A percentile compares a stretch with the other conserved stretches of the same genome.
Conservation (phyloP, 2,888 invertebrate species). For the Lysandra coridon region DNA sequence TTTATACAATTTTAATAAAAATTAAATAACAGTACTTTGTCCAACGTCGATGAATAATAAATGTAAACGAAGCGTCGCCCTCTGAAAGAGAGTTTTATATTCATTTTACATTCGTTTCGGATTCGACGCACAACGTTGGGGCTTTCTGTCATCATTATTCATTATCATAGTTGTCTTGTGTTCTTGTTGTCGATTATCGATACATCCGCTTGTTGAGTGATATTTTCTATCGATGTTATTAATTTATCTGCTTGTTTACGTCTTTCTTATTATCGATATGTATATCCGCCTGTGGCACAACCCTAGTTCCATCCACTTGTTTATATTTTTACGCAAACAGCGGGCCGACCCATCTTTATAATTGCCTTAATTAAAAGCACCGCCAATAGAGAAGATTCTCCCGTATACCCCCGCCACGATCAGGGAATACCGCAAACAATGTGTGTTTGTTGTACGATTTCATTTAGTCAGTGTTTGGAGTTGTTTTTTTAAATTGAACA, state of each 20-base stretch:
- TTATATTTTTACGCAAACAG: constrained; percentile 79
- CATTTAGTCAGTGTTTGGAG: background rate
- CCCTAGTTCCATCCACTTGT: constrained; percentile 57
- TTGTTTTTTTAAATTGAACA: background rate
- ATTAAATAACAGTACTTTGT: constrained; percentile 6
- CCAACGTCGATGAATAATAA: constrained; percentile 14
- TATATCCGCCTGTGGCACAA: constrained; percentile 37
- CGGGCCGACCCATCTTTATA: constrained; percentile 67
- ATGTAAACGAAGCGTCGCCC: background rate
- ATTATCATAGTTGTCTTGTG: background rate
- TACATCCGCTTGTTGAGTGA: background rate
- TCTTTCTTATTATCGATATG: constrained; percentile 38
- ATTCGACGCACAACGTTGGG: background rate
- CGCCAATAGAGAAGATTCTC: constrained; percentile 53
- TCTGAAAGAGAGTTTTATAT: constrained; percentile 1
- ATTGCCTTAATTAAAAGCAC: constrained; percentile 77
- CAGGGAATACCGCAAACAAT: constrained; percentile 3
- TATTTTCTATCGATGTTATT: background rate
- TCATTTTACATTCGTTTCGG: background rate
- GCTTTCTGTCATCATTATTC: background rate
- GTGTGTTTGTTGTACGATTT: constrained; percentile 7
- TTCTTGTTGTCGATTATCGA: background rate
- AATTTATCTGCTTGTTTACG: background rate
- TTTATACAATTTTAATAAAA: constrained; percentile 17
- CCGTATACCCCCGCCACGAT: constrained; percentile 36